These are phyloP conservation scores for Alectoris magna DNA, from an alignment of 2,797 vertebrate species.

Conservation along the genomic window DNA sequence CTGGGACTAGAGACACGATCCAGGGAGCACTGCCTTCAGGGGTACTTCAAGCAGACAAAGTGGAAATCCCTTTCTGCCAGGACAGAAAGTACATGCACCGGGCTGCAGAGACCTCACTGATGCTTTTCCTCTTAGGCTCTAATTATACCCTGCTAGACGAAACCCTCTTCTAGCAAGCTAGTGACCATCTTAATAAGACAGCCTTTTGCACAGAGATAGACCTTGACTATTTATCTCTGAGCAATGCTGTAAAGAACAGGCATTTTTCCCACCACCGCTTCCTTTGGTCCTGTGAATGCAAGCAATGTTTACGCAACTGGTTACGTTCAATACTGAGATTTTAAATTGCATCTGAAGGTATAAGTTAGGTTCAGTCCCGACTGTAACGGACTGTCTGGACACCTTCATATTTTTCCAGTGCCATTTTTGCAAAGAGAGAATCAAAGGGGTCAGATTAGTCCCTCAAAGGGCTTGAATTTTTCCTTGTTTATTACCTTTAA, in stretches of 20 bases:
- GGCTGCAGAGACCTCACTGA: background rate
- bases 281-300: background rate
- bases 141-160: constrained; percentile 2
- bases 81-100: fast-evolving
- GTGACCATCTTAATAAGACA: background rate
- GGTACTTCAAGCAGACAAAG: background rate
- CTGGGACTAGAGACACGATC: fast-evolving
- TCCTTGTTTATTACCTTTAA: too few relatives aligned
- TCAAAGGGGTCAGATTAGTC: background rate
- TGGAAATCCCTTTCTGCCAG: background rate
- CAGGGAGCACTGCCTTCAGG: background rate
- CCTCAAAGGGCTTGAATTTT: background rate
- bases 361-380: background rate
- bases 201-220: background rate
- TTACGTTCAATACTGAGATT: background rate
- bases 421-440: background rate
- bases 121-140: background rate
- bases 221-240: background rate
- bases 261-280: background rate
- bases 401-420: fast-evolving
- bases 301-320: background rate
- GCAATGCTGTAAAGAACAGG: background rate
- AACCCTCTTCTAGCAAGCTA: background rate
- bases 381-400: too few relatives aligned
- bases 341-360: background rate